Percentiles rank a stretch among this genome's conserved stretches.
Conservation (phyloP, 2,113 vertebrate genomes). For the Microcebus ravelobensis region DNA sequence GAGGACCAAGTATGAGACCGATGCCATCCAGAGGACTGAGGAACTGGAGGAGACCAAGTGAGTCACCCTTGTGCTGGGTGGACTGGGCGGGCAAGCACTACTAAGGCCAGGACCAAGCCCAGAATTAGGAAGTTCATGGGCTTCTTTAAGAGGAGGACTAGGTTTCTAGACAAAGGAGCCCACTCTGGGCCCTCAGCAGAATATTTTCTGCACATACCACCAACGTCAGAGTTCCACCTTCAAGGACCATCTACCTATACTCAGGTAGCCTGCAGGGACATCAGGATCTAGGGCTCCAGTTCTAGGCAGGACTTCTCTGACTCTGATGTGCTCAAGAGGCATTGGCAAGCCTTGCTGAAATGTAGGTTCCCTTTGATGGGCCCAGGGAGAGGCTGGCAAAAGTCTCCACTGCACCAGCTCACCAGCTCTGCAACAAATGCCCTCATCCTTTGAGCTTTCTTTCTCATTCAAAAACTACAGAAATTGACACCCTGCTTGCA, state of each 20-base stretch:
- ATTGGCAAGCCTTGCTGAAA: not conserved
- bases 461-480: not conserved
- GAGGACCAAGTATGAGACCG: slow-evolving; percentile 85
- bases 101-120: not conserved
- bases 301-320: not conserved
- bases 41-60: slow-evolving; percentile 88
- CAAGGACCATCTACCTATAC: not conserved
- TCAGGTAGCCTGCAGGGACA: not conserved
- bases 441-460: not conserved
- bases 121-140: not conserved
- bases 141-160: not conserved
- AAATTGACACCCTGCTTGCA: not conserved
- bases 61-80: not conserved
- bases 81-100: not conserved
- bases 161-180: not conserved
- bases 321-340: not conserved
- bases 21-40: slow-evolving; percentile 83
- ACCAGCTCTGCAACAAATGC: not conserved
- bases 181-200: not conserved
- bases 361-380: not conserved
- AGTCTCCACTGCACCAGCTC: not conserved
- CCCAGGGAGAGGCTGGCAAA: not conserved
- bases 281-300: not conserved
- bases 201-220: no score
- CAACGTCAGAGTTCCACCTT: not conserved